Evolutionary conservation across 2,888 invertebrate species (phyloP).

Genomic region (Bombylius major): DNA sequence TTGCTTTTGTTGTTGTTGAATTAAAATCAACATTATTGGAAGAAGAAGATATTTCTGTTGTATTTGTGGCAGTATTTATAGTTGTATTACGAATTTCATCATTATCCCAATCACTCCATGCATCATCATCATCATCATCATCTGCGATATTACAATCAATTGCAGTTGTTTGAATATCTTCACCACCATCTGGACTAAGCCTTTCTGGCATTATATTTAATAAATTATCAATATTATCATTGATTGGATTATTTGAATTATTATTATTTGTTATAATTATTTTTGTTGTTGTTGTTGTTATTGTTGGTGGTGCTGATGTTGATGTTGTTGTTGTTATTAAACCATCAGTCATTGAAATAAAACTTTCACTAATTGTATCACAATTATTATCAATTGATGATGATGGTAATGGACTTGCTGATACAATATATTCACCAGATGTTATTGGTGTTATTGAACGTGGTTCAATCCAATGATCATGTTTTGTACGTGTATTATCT

Average conservation of each 20-base stretch:
- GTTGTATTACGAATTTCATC: slow-evolving; percentile 32
- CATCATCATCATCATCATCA: slow-evolving; percentile 46
- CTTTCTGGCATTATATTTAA: slow-evolving; percentile 51
- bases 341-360: slow-evolving; percentile 12
- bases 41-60: no score
- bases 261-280: background rate
- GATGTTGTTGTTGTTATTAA: no score
- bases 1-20: background rate
- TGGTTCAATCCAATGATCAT: slow-evolving; percentile 29
- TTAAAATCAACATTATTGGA: no score
- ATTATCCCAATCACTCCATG: slow-evolving; percentile 74
- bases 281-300: no score
- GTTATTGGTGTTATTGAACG: slow-evolving; percentile 33
- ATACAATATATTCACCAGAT: slow-evolving; percentile 26
- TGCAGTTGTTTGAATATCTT: slow-evolving; percentile 43
- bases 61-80: slow-evolving; percentile 16
- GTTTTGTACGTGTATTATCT: slow-evolving; percentile 3
- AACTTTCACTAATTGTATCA: slow-evolving; percentile 14
- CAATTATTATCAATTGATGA: slow-evolving; percentile 20
- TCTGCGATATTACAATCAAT: slow-evolving; percentile 33
- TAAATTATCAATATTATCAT: slow-evolving; percentile 22
- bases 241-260: background rate
- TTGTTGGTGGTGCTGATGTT: no score
- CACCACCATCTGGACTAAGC: slow-evolving; percentile 73
- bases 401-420: slow-evolving; percentile 30